Evolutionary conservation across 2,797 vertebrate genomes (phyloP).

Genomic region (Rhinophrynus dorsalis): DNA sequence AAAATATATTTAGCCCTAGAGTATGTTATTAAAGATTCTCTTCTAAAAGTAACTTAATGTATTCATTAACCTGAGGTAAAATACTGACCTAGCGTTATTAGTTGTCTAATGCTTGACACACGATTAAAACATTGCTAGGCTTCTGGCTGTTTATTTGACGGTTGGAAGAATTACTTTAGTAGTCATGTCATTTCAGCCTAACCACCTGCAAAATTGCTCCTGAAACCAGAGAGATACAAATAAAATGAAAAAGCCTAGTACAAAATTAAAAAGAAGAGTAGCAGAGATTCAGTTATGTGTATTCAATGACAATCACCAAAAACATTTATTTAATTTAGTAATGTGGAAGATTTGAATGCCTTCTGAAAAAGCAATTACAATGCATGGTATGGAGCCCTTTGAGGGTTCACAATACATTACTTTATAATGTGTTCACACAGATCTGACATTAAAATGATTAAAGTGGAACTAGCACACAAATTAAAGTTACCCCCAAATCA

Average conservation of each 20-base stretch:
- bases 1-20: constrained; percentile 1
- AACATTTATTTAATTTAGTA: too few relatives aligned
- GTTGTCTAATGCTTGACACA: constrained; percentile 33
- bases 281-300: too few relatives aligned
- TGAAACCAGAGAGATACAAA: background rate
- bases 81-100: constrained; percentile 25
- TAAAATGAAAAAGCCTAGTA: background rate
- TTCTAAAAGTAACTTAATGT: constrained; percentile 31
- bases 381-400: too few relatives aligned
- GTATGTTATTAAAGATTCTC: constrained; percentile 34
- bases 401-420: too few relatives aligned
- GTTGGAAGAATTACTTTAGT: constrained; percentile 13
- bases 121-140: constrained; percentile 33
- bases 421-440: too few relatives aligned
- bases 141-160: constrained; percentile 37
- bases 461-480: too few relatives aligned
- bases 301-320: too few relatives aligned
- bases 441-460: too few relatives aligned
- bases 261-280: too few relatives aligned
- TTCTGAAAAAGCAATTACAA: too few relatives aligned
- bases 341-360: too few relatives aligned
- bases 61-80: constrained; percentile 40
- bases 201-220: constrained; percentile 17
- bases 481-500: too few relatives aligned
- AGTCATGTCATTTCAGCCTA: constrained; percentile 17